Percentiles rank a stretch among this genome's conserved stretches.
phyloP scores from a whole-genome alignment of 53 echinoderm and acorn worm species.

The Crossaster papposus region DNA sequence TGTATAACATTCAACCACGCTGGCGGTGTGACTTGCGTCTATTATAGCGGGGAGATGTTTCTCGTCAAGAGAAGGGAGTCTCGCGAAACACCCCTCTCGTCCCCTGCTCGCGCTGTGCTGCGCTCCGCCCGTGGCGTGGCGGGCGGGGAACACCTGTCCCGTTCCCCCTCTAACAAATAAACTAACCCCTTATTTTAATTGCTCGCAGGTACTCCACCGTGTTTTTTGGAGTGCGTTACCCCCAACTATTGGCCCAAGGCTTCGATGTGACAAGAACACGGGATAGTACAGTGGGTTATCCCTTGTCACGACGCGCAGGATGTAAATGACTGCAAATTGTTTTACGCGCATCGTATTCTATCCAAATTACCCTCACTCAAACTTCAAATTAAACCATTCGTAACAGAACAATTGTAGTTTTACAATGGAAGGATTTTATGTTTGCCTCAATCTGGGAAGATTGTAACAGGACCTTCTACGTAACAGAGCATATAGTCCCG shows the following conservation, averaged over 20 bases:
- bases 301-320: not conserved
- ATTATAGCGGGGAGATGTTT: conserved; percentile 28
- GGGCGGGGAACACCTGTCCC: conserved; percentile 29
- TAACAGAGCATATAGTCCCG: no score
- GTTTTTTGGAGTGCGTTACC: conserved; percentile 51
- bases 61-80: conserved; percentile 20
- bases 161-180: not conserved
- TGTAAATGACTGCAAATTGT: not conserved
- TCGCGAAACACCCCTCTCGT: not conserved
- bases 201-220: conserved; percentile 29
- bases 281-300: not conserved
- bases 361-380: not conserved
- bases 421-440: no score
- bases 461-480: no score
- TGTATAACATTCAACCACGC: conserved; percentile 17
- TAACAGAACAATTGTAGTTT: no score
- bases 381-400: no score
- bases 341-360: not conserved
- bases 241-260: conserved; percentile 8
- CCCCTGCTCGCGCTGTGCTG: not conserved
- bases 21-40: not conserved
- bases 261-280: not conserved
- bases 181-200: conserved; percentile 35
- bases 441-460: no score
- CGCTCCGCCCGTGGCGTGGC: conserved; percentile 18